Evolutionary conservation across 2,113 vertebrate species (phyloP).

Genomic region (Channa argus): DNA sequence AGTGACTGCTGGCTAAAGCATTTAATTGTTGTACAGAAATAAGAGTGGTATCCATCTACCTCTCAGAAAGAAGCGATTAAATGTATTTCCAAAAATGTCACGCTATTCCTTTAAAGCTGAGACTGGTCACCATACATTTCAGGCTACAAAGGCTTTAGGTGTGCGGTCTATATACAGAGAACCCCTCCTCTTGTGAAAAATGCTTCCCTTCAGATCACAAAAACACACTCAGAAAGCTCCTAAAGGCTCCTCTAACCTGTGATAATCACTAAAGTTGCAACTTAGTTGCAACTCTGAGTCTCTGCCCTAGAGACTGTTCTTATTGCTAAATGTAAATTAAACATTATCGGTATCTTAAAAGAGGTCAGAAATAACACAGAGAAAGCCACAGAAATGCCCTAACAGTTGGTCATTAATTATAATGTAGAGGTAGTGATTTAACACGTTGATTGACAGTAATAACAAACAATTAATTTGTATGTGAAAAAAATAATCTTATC

Average conservation of each 20-base stretch:
- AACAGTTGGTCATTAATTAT: constrained; percentile 72
- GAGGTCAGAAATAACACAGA: constrained; percentile 56
- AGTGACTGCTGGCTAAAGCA: neutral
- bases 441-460: constrained; percentile 71
- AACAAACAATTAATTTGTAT: constrained; percentile 51
- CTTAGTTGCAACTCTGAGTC: constrained; percentile 22
- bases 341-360: constrained; percentile 18
- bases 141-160: constrained; percentile 51
- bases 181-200: constrained; percentile 44
- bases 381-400: constrained; percentile 64
- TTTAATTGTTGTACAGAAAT: constrained; percentile 3
- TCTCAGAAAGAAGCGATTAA: neutral
- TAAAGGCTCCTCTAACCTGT: constrained; percentile 38
- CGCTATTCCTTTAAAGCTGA: constrained; percentile 6
- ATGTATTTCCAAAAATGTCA: constrained; percentile 22
- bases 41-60: neutral
- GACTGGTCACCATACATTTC: neutral
- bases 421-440: constrained; percentile 81
- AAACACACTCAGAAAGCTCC: constrained; percentile 31
- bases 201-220: constrained; percentile 36
- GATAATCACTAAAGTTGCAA: constrained; percentile 45
- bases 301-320: constrained; percentile 38
- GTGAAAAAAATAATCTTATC: constrained; percentile 45
- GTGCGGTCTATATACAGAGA: constrained; percentile 59
- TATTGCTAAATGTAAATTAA: constrained; percentile 64